Evolutionary conservation across 2,888 invertebrate species (phyloP).

Genomic region (Agonopterix heracliana): DNA sequence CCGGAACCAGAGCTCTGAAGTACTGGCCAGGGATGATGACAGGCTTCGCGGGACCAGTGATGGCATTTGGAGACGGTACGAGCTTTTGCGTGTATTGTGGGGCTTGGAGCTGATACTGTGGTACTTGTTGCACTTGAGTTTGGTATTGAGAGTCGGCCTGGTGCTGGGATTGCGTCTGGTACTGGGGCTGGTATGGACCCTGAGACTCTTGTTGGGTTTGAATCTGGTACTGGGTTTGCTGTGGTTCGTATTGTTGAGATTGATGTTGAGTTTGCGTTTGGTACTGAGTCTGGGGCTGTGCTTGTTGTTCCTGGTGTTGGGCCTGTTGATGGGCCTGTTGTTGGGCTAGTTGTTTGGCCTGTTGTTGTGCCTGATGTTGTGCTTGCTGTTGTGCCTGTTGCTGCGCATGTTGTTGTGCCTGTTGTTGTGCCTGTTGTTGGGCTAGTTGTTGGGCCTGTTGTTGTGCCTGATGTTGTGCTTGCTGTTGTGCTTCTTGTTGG

Average conservation of each 20-base stretch:
- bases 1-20: background rate
- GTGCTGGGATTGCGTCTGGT: background rate
- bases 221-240: background rate
- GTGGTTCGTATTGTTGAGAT: background rate
- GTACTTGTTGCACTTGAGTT: constrained; percentile 6
- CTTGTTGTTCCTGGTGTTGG: constrained; percentile 14
- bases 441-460: background rate
- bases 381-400: too few species aligned
- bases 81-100: background rate
- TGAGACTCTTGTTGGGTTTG: background rate
- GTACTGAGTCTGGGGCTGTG: background rate
- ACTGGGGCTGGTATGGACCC: background rate
- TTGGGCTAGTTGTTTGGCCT: too few species aligned
- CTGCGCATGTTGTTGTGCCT: too few species aligned
- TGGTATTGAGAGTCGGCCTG: constrained; percentile 1
- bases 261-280: background rate
- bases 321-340: constrained; percentile 1
- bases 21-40: background rate
- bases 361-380: too few species aligned
- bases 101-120: constrained; percentile 13
- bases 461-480: constrained; percentile 14
- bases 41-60: constrained; percentile 13
- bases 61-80: constrained; percentile 3
- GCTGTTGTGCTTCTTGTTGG: constrained; percentile 9
- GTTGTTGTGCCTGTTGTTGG: too few species aligned